Evolutionary conservation across 1,140 invertebrate species (phyloP).

Genomic region (Aphis craccivora): DNA sequence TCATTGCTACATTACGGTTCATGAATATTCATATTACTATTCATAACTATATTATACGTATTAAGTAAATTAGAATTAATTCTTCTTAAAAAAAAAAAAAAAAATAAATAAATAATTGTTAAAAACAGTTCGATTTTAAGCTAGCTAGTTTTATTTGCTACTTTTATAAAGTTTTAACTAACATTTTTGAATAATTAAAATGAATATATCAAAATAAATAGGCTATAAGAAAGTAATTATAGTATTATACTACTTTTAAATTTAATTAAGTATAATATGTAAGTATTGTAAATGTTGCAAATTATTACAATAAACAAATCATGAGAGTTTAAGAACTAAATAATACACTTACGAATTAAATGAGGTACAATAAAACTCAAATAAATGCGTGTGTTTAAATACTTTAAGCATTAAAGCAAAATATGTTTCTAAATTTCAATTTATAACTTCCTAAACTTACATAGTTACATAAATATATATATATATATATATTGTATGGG

Average conservation of each 20-base stretch:
- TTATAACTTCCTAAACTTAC: not conserved
- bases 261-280: not conserved
- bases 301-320: not conserved
- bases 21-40: not conserved
- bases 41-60: not conserved
- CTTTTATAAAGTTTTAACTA: constrained; percentile 1
- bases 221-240: not conserved
- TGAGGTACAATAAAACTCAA: not conserved
- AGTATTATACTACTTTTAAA: not conserved
- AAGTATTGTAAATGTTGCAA: not conserved
- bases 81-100: not conserved
- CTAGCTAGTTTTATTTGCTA: not conserved
- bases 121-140: not conserved
- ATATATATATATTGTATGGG: too few species aligned
- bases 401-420: not conserved
- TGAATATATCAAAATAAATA: not conserved
- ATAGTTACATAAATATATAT: too few species aligned
- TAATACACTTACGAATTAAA: not conserved
- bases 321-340: not conserved
- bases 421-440: not conserved
- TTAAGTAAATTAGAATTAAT: not conserved
- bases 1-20: not conserved
- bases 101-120: not conserved
- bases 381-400: not conserved
- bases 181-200: not conserved